These are phyloP conservation scores for Tortrix viridana DNA, from an alignment of 2,888 invertebrate species.

Conservation along the genomic window DNA sequence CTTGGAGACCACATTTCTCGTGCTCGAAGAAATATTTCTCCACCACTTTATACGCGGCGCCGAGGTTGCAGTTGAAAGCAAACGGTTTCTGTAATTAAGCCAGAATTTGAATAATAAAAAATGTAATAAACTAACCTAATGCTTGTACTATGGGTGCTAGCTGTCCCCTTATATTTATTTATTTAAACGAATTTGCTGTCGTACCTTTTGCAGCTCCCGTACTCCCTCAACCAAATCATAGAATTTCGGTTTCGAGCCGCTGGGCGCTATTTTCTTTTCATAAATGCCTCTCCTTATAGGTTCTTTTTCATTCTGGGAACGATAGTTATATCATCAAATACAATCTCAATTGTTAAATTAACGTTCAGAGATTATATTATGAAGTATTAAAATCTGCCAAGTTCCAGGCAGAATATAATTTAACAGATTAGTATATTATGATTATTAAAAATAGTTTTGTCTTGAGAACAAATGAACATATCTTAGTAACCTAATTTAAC, in stretches of 20 bases:
- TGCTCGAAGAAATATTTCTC: conserved; percentile 86
- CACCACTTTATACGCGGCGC: conserved; percentile 84
- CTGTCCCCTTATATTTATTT: too few species aligned
- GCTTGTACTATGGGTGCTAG: too few species aligned
- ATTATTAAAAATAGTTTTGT: too few species aligned
- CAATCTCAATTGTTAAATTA: too few species aligned
- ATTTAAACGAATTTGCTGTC: not conserved
- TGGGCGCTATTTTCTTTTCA: conserved; percentile 84
- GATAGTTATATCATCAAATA: not conserved
- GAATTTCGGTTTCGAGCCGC: conserved; percentile 82
- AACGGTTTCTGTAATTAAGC: conserved; percentile 74
- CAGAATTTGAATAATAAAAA: not conserved
- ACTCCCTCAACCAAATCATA: conserved; percentile 85
- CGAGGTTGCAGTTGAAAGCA: conserved; percentile 85
- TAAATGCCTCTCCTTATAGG: conserved; percentile 82
- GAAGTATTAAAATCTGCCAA: too few species aligned
- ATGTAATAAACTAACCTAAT: too few species aligned
- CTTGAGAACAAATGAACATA: too few species aligned
- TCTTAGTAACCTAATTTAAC: too few species aligned
- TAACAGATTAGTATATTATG: too few species aligned
- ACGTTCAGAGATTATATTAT: too few species aligned
- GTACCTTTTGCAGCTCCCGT: conserved; percentile 73
- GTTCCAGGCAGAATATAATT: too few species aligned
- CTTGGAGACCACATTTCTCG: conserved; percentile 88
- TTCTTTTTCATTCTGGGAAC: conserved; percentile 74